phyloP scores from a whole-genome alignment of 2,888 invertebrate genomes.

The Icerya purchasi region DNA sequence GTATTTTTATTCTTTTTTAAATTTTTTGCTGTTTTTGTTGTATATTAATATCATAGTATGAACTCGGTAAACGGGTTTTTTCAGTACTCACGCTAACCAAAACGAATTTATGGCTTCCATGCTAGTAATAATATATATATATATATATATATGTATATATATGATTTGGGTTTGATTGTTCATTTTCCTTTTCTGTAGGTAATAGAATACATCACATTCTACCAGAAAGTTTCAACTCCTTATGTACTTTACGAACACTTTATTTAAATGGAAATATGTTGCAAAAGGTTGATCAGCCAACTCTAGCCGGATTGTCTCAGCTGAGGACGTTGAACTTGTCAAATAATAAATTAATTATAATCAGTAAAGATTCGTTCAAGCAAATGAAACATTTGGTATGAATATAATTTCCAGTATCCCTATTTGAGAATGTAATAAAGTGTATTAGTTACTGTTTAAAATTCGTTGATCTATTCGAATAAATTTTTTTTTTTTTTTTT shows the following conservation, averaged over 20 bases:
- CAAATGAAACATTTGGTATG: constrained; percentile 16
- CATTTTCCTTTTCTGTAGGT: constrained; percentile 19
- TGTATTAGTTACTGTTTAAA: no score
- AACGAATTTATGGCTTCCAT: no score
- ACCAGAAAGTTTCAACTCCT: constrained; percentile 38
- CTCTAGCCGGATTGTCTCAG: constrained; percentile 43
- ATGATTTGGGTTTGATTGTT: not conserved
- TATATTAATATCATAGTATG: no score
- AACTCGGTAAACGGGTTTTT: no score
- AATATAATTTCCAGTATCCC: no score
- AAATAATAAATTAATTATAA: constrained; percentile 50
- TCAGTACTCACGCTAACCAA: no score
- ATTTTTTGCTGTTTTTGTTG: no score
- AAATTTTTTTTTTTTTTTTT: no score
- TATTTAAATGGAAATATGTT: constrained; percentile 52
- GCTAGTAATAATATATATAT: no score
- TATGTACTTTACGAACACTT: constrained; percentile 43
- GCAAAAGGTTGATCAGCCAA: constrained; percentile 40
- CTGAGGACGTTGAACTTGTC: constrained; percentile 52
- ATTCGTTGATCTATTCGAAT: no score
- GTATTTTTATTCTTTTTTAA: no score
- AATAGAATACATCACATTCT: constrained; percentile 51
- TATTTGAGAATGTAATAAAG: no score
- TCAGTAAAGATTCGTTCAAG: constrained; percentile 28
- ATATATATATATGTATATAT: not conserved